Evolutionary conservation across 2,888 invertebrate species (phyloP).

Genomic region (Gymnocheta viridis): DNA sequence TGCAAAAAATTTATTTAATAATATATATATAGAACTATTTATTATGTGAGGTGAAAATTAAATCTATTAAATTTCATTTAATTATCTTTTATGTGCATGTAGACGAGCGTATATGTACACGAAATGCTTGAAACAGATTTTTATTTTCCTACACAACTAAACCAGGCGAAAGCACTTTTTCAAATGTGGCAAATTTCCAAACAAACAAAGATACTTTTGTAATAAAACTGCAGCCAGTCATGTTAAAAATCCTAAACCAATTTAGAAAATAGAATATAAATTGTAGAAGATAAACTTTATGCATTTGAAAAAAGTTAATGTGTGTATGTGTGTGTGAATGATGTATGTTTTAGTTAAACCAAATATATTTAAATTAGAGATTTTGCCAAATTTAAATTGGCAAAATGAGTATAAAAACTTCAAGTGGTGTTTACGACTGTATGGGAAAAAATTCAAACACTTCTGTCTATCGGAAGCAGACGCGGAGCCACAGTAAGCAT

Average conservation of each 20-base stretch:
- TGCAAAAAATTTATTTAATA: background rate
- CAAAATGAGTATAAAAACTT: background rate
- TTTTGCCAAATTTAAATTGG: background rate
- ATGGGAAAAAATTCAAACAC: background rate
- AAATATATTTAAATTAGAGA: background rate
- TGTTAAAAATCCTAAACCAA: slow-evolving; percentile 10
- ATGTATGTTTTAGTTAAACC: background rate
- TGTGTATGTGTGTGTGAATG: background rate
- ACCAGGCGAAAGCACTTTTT: background rate
- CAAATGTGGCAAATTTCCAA: slow-evolving; percentile 32
- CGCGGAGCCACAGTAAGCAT: no score
- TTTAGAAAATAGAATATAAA: background rate
- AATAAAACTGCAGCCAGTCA: background rate
- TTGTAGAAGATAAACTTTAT: background rate
- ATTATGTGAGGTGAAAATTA: slow-evolving; percentile 2
- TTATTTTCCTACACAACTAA: background rate
- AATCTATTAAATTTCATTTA: slow-evolving; percentile 11
- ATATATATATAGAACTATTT: background rate
- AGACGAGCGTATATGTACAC: background rate
- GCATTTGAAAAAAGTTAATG: background rate
- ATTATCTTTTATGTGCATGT: background rate
- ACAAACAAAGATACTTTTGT: background rate
- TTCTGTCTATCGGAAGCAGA: no score
- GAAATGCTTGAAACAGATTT: background rate
- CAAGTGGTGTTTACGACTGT: background rate